Base-by-base conservation (phyloP, 2,888 invertebrate species). In the Rhagophthalmus giganteus region DNA sequence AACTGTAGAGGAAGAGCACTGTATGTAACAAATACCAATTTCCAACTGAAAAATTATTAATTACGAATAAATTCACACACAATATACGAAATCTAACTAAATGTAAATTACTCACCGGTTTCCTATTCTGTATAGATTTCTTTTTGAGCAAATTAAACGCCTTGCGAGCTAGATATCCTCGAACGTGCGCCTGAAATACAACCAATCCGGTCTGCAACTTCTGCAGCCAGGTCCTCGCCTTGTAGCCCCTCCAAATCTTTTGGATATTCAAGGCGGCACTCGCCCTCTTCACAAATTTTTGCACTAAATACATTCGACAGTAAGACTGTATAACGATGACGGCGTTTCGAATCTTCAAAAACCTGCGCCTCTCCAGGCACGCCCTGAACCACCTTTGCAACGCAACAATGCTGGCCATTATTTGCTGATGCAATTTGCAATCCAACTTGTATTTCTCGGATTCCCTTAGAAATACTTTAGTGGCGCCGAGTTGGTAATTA, bases 391-490 rank as follows among this genome's bases (percentile, higher is more conserved):
- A 94, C 56, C 92, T 79, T 76, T 97, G 96, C 64, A 97, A 88
- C 9, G 87, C 86, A 57, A 93, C 87, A 66, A 96, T 95, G 64
- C 92, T 88, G 42, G 90, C 87, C 84, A 96, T 91, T 61, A 96
- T 94, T 73, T 93, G 92, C 71, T 93, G 90, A 74, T 97, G 96
- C 41, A 97, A 79, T 61, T 90, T 86, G 68, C 91, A 90, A 71
- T 97, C 96, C 57, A 96, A 77, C 70, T 92, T 89, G 63, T 92
- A 85, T 75, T 96, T 95, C 74, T 96, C 94, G 15, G 91, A 90
- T 72, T 96, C 96, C 27, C 96, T 82, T 79, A 96, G 84, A 72
- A 95, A 96, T 56, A 96, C 90, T 79, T 96, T 96, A 10, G 88
- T 89, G 46, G 83, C 82, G 41, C 87, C 87, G 59, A 95, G 80